Percentiles rank a stretch among this genome's conserved stretches.
phyloP scores from a whole-genome alignment of 1,140 invertebrate species.

The Coelopa frigida region DNA sequence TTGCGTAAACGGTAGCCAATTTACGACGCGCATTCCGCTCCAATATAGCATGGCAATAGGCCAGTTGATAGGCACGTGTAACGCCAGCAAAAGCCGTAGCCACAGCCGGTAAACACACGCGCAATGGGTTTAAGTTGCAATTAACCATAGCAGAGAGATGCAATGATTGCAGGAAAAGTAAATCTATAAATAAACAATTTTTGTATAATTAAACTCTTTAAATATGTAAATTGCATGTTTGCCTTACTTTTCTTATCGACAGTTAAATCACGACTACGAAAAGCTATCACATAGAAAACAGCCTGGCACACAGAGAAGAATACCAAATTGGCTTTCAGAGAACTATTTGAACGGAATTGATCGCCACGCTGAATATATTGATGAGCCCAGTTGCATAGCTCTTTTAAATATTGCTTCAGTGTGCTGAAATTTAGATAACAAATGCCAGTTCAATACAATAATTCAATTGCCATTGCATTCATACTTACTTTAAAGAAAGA shows the following conservation, averaged over 20 bases:
- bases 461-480: neutral
- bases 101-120: constrained; percentile 66
- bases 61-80: constrained; percentile 78
- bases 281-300: constrained; percentile 83
- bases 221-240: constrained; percentile 9
- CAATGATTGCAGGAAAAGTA: constrained; percentile 68
- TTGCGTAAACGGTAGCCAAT: constrained; percentile 51
- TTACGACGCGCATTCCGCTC: constrained; percentile 71
- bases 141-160: constrained; percentile 78
- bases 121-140: constrained; percentile 77
- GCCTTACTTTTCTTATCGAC: constrained; percentile 65
- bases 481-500: constrained; percentile 55
- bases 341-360: constrained; percentile 43
- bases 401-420: constrained; percentile 55
- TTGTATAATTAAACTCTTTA: neutral
- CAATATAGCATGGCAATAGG: constrained; percentile 85
- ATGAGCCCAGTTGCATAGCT: constrained; percentile 67
- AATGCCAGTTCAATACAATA: too few relatives aligned
- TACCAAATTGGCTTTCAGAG: constrained; percentile 63
- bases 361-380: constrained; percentile 61
- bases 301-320: constrained; percentile 88
- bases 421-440: constrained; percentile 33
- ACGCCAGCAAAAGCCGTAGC: constrained; percentile 78
- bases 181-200: constrained; percentile 16
- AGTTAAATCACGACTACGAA: constrained; percentile 77